Evolutionary conservation across 2,888 invertebrate species (phyloP), one percentile per base, ranked within the genome.

Genomic region (Zygothrica quintamaculata): DNA sequence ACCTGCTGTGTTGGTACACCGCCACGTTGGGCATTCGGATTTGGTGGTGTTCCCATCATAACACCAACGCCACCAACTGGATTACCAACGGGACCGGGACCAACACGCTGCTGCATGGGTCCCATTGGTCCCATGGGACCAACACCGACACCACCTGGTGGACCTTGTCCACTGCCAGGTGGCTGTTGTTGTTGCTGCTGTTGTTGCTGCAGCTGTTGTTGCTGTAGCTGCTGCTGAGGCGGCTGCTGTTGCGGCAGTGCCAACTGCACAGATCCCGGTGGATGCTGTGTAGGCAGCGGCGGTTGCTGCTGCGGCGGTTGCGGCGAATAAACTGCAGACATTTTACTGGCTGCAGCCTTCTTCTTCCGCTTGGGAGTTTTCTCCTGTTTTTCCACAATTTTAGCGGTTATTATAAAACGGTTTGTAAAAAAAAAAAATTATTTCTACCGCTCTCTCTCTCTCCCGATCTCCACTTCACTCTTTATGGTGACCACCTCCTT

Each of bases 1-100:
- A 96, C 94, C 47, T 96, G 95, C 62, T 93, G 94, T 1, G 64
- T 18, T 57, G 94, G 93, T 40, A 82, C 77, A 33, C 93, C 77
- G 25, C 71, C 85, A 65, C 77, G 72, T 37, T 72, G 80, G 7
- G 65, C 65, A 33, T 65, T 73, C 3, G 73, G 61, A 93, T 67
- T 94, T 11, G 84, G 74, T 7, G 85, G 88, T 31, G 77, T 80
- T 43, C 88, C 87, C 71, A 84, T 84, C 85, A 88, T 86, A 9
- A 75, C 74, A 12, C 74, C 76, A 1, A 80, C 76, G 3, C 74
- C 61, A 6, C 76, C 65, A n/a, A 65, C 48, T 7, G 64, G 65
- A 18, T 73, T 77, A 6, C 84, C 73, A 5, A 81, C 70, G 2
- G 76, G 69, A 0, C 82, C 82, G 3, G 60, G 55, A 4, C 85